Evolutionary conservation across 2,797 vertebrate genomes (phyloP).

Genomic region (Esox masquinongy): DNA sequence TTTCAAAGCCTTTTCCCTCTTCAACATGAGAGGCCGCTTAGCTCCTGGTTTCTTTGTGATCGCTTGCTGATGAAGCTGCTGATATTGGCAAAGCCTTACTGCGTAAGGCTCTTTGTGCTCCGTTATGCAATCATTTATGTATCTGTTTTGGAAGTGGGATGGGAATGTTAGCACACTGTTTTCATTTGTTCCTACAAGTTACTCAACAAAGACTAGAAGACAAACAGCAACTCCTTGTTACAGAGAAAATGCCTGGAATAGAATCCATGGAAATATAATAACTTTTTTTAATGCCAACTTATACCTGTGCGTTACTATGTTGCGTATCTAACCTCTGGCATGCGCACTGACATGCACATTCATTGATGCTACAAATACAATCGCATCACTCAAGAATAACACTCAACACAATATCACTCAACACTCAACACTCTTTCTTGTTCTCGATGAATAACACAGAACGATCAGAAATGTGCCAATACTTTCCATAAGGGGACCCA

Average conservation of each 20-base stretch:
- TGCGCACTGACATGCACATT: neutral
- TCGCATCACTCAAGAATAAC: neutral
- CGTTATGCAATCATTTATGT: conserved; percentile 37
- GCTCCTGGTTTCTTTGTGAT: conserved; percentile 44
- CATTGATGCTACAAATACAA: neutral
- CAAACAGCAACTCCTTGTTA: neutral
- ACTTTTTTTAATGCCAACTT: neutral
- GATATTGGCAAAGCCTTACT: conserved; percentile 15
- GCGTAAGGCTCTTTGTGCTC: conserved; percentile 18
- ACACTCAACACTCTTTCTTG: neutral
- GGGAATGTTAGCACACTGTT: neutral
- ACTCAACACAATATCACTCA: no score
- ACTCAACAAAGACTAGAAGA: neutral
- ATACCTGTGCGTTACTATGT: neutral
- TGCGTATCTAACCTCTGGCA: neutral
- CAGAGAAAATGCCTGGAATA: neutral
- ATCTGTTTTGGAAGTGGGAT: conserved; percentile 32
- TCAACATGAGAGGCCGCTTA: conserved; percentile 48
- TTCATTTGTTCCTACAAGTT: conserved; percentile 14
- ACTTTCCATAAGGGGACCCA: neutral
- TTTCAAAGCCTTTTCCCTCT: conserved; percentile 65
- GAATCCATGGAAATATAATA: neutral
- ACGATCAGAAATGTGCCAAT: neutral
- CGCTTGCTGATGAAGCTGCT: conserved; percentile 34
- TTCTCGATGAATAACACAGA: neutral